Conservation (phyloP, 2,113 vertebrate genomes). For the Formicarius rufipectus region DNA sequence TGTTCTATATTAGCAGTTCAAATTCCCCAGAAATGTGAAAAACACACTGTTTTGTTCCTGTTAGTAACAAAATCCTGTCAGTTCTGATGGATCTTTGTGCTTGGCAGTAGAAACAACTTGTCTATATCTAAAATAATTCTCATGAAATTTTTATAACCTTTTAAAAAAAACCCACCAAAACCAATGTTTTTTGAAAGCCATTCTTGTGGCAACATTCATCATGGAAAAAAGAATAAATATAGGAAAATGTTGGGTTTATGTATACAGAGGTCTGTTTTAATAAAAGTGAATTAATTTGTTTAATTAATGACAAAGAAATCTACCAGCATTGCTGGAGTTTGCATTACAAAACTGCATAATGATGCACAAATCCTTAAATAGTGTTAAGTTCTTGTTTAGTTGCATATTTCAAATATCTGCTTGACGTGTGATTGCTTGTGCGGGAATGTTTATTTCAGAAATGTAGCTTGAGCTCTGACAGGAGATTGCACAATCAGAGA, state of each 20-base stretch:
- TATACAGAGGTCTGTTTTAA: background rate
- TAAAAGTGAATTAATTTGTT: background rate
- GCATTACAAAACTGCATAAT: background rate
- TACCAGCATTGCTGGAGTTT: background rate
- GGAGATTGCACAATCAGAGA: constrained; percentile 78
- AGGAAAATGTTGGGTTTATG: background rate
- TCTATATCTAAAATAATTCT: background rate
- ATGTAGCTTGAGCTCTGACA: constrained; percentile 72
- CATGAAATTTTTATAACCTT: background rate
- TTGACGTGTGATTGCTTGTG: constrained; percentile 85
- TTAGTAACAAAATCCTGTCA: background rate
- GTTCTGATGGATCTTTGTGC: background rate
- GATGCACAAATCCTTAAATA: background rate
- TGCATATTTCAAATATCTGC: constrained; percentile 84
- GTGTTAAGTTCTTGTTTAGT: constrained; percentile 78
- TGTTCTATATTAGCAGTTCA: background rate
- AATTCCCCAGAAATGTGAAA: background rate
- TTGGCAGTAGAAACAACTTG: background rate
- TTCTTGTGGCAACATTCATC: background rate
- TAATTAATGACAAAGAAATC: background rate
- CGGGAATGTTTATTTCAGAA: constrained; percentile 79
- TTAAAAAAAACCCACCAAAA: background rate
- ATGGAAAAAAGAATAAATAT: background rate
- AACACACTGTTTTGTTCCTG: background rate
- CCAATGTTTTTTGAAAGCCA: background rate